A percentile compares a stretch with the other conserved stretches of the same genome.
Evolutionary conservation across 2,113 vertebrate genomes (phyloP).

Genomic region (Clarias gariepinus): DNA sequence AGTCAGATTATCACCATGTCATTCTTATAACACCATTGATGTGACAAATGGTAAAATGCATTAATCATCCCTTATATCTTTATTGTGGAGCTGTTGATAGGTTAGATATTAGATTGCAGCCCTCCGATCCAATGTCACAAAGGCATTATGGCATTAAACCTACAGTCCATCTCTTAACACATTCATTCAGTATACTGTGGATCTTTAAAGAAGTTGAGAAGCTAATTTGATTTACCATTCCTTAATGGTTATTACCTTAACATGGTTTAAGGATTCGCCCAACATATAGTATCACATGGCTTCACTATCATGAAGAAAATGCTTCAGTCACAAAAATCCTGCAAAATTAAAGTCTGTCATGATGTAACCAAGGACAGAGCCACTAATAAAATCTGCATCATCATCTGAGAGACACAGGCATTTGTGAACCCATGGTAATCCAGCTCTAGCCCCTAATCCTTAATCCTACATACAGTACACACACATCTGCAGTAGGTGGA

Average conservation of each 20-base stretch:
- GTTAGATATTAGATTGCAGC: neutral
- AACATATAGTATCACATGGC: conserved; percentile 5
- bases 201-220: neutral
- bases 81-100: neutral
- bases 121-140: neutral
- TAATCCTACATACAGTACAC: conserved; percentile 68
- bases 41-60: neutral
- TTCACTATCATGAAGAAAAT: neutral
- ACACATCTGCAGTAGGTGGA: conserved; percentile 53
- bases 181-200: neutral
- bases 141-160: neutral
- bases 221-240: neutral
- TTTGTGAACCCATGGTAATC: conserved; percentile 66
- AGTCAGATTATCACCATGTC: conserved; percentile 2
- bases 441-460: conserved; percentile 70
- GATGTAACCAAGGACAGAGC: neutral
- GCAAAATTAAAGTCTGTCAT: neutral
- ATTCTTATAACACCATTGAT: neutral
- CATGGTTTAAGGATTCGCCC: neutral
- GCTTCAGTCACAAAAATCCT: neutral
- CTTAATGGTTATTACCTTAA: neutral
- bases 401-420: conserved; percentile 55
- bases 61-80: neutral
- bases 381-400: conserved; percentile 42
- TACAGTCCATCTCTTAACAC: neutral